Base-by-base conservation (phyloP, 2,888 invertebrate species). In the Drosophila kambysellisi region DNA sequence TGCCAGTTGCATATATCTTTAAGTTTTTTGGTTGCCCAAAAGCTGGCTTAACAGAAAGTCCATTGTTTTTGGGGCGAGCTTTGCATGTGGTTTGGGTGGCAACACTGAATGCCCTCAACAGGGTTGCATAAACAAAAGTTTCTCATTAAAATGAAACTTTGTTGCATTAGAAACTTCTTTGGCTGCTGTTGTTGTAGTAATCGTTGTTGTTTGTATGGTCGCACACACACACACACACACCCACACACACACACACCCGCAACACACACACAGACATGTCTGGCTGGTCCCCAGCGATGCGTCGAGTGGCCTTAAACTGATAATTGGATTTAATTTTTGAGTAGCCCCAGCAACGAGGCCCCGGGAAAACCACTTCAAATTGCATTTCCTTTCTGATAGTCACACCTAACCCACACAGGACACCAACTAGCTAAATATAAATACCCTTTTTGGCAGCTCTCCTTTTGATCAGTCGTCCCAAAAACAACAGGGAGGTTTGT, bases 301-400 rank as follows among this genome's bases (percentile, higher is more conserved):
- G 46, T 15, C 82, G 84, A 85, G 76, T 88, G 85, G 85, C 79
- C 82, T 86, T 88, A 82, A 82, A 83, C 89, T 89, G 88, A 88
- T 88, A 88, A 88, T 89, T 89, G 89, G 86, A 88, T 88, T 88
- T 89, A 89, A 88, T 89, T 88, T 89, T 89, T 86, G 88, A 89
- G 76, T 74, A 86, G 74, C 61, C 76, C 50, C 43, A 57, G 53
- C 64, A 46, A 52, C 64, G 46, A 29, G 9, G 46, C 32, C 20
- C 63, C 51, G 32, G 20, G 15, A 61, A 60, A 54, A 15, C 59
- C 79, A 72, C 79, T 85, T 73, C 76, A 81, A 72, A 76, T 75
- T 70, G 53, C 64, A 77, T 73, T 62, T 74, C 66, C 70, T 65
- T 77, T 65, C 69, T 67, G 68, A 83, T 71, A 78, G 79, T 82